A percentile compares a stretch with the other conserved stretches of the same genome.
These are phyloP conservation scores for Microcebus lehilahytsara DNA, from an alignment of 2,113 vertebrate species.

Conservation along the genomic window DNA sequence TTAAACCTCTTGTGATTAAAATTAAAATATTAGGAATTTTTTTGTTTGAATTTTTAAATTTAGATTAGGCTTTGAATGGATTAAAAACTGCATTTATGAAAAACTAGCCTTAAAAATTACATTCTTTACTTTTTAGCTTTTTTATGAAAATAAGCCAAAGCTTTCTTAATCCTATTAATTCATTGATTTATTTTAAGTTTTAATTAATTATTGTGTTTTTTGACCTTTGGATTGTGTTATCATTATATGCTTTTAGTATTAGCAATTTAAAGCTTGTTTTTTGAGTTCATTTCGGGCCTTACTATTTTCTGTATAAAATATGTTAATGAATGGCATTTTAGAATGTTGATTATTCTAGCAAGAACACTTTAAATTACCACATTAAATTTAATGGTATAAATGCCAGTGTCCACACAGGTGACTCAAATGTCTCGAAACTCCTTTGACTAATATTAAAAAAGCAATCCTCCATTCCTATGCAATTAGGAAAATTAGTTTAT, in stretches of 20 bases:
- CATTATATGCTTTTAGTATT: background rate
- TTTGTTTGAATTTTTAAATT: constrained; percentile 45
- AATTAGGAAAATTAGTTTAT: constrained; percentile 44
- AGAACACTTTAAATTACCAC: background rate
- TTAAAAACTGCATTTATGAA: constrained; percentile 43
- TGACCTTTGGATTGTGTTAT: background rate
- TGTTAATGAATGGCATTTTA: constrained; percentile 37
- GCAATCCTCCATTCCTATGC: background rate
- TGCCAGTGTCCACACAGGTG: background rate
- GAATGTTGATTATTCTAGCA: constrained; percentile 47
- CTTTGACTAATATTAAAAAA: background rate
- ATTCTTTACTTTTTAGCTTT: constrained; percentile 3
- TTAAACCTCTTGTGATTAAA: background rate
- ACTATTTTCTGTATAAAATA: constrained; percentile 23
- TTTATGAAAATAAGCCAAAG: constrained; percentile 35
- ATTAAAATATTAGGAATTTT: constrained; percentile 13
- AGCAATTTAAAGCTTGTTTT: background rate
- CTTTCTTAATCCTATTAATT: constrained; percentile 44
- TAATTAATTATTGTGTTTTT: constrained; percentile 25
- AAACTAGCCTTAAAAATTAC: background rate
- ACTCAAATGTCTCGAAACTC: constrained; percentile 20
- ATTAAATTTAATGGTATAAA: constrained; percentile 38
- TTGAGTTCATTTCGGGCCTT: constrained; percentile 9
- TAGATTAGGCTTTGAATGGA: constrained; percentile 51
- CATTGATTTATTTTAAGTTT: constrained; percentile 28